Conservation (phyloP, 2,113 vertebrate species). For the Pionites leucogaster region DNA sequence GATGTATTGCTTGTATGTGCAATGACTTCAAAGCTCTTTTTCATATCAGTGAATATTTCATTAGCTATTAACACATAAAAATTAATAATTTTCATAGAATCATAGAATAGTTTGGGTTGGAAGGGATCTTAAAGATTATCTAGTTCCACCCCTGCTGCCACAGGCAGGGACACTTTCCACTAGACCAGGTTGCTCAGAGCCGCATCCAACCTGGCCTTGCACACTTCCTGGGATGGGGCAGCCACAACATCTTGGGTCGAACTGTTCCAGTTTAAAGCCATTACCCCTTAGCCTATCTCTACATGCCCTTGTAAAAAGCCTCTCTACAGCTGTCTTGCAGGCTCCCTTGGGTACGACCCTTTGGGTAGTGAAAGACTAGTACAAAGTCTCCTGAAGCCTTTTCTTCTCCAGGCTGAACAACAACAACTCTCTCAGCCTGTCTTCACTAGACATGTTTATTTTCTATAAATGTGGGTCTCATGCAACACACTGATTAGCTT, state of each 20-base stretch:
- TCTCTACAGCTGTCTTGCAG: not conserved
- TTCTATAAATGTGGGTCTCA: not conserved
- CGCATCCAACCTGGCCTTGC: not conserved
- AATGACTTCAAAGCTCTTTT: not conserved
- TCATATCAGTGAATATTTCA: not conserved
- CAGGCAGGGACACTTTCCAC: not conserved
- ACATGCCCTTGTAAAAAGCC: not conserved
- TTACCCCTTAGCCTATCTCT: not conserved
- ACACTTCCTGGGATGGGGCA: not conserved
- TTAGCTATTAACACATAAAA: constrained; percentile 7
- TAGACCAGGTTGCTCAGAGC: not conserved
- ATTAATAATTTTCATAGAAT: not conserved
- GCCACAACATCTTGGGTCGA: not conserved
- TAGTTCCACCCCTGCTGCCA: not conserved
- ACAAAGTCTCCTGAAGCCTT: not conserved
- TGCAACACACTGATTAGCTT: not conserved
- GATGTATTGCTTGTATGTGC: not conserved
- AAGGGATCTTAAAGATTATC: not conserved
- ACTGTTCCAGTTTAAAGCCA: not conserved
- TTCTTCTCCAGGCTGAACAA: not conserved
- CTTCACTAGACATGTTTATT: not conserved
- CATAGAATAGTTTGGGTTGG: not conserved
- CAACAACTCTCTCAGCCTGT: not conserved
- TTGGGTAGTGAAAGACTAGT: not conserved
- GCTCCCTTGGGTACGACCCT: not conserved